Evolutionary conservation across 2,888 invertebrate species (phyloP), one percentile per base, ranked within the genome.

Genomic region (Pteria penguin): DNA sequence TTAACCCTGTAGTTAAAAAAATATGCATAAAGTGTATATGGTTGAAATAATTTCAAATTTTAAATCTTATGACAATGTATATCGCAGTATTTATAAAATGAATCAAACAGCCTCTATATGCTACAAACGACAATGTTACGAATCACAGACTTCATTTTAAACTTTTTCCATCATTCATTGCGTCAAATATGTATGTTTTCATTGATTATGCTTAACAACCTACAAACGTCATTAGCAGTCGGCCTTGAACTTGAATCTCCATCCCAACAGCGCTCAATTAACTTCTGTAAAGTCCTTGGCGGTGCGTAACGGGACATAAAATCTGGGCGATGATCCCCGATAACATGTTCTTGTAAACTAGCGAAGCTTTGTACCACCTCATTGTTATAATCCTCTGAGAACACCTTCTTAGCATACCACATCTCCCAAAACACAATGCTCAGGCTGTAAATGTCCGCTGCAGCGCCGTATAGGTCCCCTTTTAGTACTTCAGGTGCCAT

Each of bases 401-500:
- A 84, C 0, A 82, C 86, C 68, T 82, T 79, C 27, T 76, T 70
- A 2, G 87, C 88, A 68, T 87, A 89, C 89, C 89, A 89, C 62
- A 89, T 74, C 74, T 89, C 89, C 88, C 88, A 89, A 36, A 87
- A 66, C 11, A 89, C 78, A n/a, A 88, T 81, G 14, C 80, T 84
- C 14, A 88, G 69, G 60, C 88, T 82, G 82, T 85, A 89, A 33
- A 89, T 85, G 60, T 90, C 90, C 2, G 87, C 86, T 45, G 81
- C 78, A 31, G 76, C 78, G 33, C 81, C 84, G 62, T 88, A 88
- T n/a, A 78, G 76, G 32, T 79, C 82, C 52, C 82, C 78, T 24
- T 81, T 68, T 2, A 89, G 76, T 5, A 90, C 77, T 78, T 90
- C 90, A 2, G 90, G 90, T 5, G 88, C 88, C 85, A 88, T 86